Evolutionary conservation across 2,888 invertebrate species (phyloP).

Genomic region (Dugesia japonica): DNA sequence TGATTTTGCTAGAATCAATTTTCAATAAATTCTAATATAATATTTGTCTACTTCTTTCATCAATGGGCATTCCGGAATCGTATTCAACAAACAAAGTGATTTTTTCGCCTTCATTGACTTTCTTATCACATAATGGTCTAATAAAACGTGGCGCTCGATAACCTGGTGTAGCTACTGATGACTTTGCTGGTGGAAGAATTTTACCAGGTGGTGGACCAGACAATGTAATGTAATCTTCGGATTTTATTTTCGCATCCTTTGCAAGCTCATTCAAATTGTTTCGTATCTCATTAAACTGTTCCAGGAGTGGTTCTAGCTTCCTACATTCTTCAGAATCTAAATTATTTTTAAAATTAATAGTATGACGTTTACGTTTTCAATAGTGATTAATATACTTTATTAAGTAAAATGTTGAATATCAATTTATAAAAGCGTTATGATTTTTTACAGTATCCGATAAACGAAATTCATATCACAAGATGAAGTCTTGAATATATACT

Average conservation of each 20-base stretch:
- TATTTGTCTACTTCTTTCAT: background rate
- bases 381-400: too few relatives aligned
- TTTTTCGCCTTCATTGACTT: slow-evolving; percentile 54
- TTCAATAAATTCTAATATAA: background rate
- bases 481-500: too few relatives aligned
- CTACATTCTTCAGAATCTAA: slow-evolving; percentile 28
- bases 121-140: slow-evolving; percentile 56
- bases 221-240: background rate
- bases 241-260: slow-evolving; percentile 13
- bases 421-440: too few relatives aligned
- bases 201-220: background rate
- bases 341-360: background rate
- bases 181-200: background rate
- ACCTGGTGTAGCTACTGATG: background rate
- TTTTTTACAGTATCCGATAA: background rate
- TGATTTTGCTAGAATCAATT: background rate
- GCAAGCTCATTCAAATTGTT: slow-evolving; percentile 24
- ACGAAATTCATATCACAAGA: too few relatives aligned
- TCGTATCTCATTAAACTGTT: slow-evolving; percentile 25
- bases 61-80: background rate
- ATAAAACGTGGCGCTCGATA: slow-evolving; percentile 43
- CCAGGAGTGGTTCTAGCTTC: slow-evolving; percentile 27
- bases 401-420: too few relatives aligned
- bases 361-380: too few relatives aligned
- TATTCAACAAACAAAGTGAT: slow-evolving; percentile 24